Conservation (phyloP, 2,113 vertebrate genomes). For the Neopipo cinnamomea region DNA sequence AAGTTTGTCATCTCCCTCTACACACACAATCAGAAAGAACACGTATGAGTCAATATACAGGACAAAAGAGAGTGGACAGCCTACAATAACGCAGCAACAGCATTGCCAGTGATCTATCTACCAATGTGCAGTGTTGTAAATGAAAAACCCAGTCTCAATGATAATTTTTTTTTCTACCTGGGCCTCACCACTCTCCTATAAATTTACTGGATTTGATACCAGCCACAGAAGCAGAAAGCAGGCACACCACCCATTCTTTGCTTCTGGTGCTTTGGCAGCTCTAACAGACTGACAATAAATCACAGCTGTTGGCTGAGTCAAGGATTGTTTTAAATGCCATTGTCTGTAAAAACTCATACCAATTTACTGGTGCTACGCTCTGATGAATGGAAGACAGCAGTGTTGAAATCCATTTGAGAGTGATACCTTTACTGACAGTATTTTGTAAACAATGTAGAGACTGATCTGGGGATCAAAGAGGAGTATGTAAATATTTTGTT, state of each 20-base stretch:
- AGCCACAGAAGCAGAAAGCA: neutral
- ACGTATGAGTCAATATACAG: neutral
- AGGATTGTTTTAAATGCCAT: constrained; percentile 31
- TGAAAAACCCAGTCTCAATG: neutral
- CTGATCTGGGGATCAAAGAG: neutral
- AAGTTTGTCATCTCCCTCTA: neutral
- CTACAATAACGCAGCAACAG: neutral
- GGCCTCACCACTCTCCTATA: neutral
- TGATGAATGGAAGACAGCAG: neutral
- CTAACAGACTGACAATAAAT: constrained; percentile 34
- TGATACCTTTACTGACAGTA: neutral
- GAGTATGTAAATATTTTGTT: neutral
- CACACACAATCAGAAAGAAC: neutral
- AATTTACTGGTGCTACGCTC: constrained; percentile 38
- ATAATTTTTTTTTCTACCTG: neutral
- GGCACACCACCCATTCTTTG: neutral
- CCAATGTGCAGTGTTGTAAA: neutral
- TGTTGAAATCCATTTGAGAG: constrained; percentile 26
- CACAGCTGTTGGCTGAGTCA: constrained; percentile 8
- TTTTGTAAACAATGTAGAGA: constrained; percentile 10
- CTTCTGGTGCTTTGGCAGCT: constrained; percentile 42
- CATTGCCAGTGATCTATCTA: neutral
- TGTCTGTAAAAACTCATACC: constrained; percentile 34
- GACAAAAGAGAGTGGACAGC: neutral
- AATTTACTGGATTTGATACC: constrained; percentile 1